A percentile compares a stretch with the other conserved stretches of the same genome.
These are phyloP conservation scores for Holcopasites calliopsidis DNA, from an alignment of 1,140 invertebrate genomes.

Conservation along the genomic window DNA sequence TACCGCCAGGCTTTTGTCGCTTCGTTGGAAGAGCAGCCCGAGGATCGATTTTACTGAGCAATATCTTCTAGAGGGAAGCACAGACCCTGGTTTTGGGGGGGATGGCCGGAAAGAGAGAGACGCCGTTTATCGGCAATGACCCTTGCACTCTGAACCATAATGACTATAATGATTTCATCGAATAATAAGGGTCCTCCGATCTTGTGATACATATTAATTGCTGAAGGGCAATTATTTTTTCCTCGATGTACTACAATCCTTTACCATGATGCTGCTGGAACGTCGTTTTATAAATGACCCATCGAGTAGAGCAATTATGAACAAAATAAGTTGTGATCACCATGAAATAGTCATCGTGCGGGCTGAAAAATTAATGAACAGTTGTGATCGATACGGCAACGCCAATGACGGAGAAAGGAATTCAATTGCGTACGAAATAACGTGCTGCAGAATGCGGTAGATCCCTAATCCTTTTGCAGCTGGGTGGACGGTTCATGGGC, in stretches of 20 bases:
- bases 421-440: slow-evolving; percentile 42
- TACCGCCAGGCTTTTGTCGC: not conserved
- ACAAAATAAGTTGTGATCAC: not conserved
- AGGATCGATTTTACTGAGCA: not conserved
- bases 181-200: not conserved
- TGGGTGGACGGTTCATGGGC: slow-evolving; percentile 48
- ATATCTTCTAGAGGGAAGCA: too few relatives aligned
- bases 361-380: not conserved
- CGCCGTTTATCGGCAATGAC: not conserved
- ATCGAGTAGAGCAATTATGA: too few relatives aligned
- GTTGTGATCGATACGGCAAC: slow-evolving; percentile 10
- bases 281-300: not conserved
- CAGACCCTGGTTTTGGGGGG: too few relatives aligned
- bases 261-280: not conserved
- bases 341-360: not conserved
- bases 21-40: not conserved
- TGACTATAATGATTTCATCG: not conserved
- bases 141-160: too few relatives aligned
- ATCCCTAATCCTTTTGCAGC: slow-evolving; percentile 62
- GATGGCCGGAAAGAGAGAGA: slow-evolving; percentile 5
- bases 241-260: not conserved
- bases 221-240: not conserved
- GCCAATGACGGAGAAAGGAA: slow-evolving; percentile 36
- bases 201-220: too few relatives aligned
- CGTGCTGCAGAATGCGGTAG: slow-evolving; percentile 51